Evolutionary conservation across 2,797 vertebrate genomes (phyloP), one percentile per base, ranked within the genome.

Genomic region (Lacerta viridis): DNA sequence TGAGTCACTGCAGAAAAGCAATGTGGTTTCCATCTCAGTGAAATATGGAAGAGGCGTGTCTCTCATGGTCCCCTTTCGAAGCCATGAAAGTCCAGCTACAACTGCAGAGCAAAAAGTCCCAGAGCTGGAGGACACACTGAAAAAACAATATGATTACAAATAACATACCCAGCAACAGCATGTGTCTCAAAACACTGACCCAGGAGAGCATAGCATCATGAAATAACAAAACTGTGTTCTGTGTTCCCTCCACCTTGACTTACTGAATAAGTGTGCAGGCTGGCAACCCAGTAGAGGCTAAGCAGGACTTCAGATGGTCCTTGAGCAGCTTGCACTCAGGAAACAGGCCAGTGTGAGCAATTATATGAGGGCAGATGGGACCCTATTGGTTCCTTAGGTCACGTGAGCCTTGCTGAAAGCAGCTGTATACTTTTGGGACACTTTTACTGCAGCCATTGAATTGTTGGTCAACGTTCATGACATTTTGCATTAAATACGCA

Each of bases 21-120:
- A 84, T 74, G 69, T 74, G 69, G n/a, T 74, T 84, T 84, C 55
- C 69, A 55, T 84, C n/a, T 72, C 43, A 23, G n/a, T 84, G 46
- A 72, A 84, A 55, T 71, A 72, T 55, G 68, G 82, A 69, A 8
- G 68, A 55, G n/a, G 10, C 46, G 20, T 25, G 50, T 74, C 50
- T 84, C 69, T 84, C 43, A 59, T 72, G 69, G 69, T 33, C 25
- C 33, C 7, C 82, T 36, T 84, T 59, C 1, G 10, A 71, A 74
- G 13, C 46, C 7, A 36, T 74, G 69, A 39, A 50, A 59, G 55
- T 7, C 68, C 69, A 74, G 2, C 33, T 74, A 33, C 71, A 36
- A 8, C 50, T 7, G 1, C 8, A 61, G 4, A 39, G 7, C 13
- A 61, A 39, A 10, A 29, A 10, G 20, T 23, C 74, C 46, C 33